A percentile compares a stretch with the other conserved stretches of the same genome.
Conservation (phyloP, 2,113 vertebrate species). For the Chrysemys picta region DNA sequence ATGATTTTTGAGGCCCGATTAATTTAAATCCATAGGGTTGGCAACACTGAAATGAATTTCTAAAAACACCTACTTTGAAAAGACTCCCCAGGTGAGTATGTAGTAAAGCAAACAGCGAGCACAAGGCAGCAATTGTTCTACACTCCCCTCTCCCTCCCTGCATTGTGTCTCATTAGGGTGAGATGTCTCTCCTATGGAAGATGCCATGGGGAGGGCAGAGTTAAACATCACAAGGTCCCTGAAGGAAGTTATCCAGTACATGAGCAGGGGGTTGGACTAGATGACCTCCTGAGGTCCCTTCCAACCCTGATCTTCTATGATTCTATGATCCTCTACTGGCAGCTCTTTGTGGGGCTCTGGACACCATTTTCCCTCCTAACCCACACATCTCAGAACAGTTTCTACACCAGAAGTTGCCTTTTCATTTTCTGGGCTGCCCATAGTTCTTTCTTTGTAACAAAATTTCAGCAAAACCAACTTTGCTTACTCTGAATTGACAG, state of each 20-base stretch:
- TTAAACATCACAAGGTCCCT: not conserved
- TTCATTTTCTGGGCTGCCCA: not conserved
- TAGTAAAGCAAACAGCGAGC: not conserved
- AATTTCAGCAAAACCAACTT: not conserved
- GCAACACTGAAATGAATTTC: not conserved
- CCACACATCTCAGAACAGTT: not conserved
- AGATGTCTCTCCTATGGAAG: not conserved
- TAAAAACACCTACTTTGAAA: not conserved
- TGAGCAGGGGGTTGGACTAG: not conserved
- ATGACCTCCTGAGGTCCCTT: too few relatives aligned
- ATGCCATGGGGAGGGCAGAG: not conserved
- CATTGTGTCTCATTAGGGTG: not conserved
- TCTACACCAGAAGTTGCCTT: not conserved
- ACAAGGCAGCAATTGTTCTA: not conserved
- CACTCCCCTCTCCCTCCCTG: not conserved
- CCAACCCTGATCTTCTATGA: too few relatives aligned
- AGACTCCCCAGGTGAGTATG: not conserved
- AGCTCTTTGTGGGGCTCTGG: not conserved
- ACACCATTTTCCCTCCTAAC: not conserved
- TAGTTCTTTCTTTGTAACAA: not conserved
- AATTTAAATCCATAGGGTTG: not conserved
- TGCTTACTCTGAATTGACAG: not conserved
- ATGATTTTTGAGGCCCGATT: not conserved
- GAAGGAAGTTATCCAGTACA: not conserved
- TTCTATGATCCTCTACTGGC: not conserved